Conservation (phyloP, 2,888 invertebrate genomes). For the Scaptomyza caliginosa region DNA sequence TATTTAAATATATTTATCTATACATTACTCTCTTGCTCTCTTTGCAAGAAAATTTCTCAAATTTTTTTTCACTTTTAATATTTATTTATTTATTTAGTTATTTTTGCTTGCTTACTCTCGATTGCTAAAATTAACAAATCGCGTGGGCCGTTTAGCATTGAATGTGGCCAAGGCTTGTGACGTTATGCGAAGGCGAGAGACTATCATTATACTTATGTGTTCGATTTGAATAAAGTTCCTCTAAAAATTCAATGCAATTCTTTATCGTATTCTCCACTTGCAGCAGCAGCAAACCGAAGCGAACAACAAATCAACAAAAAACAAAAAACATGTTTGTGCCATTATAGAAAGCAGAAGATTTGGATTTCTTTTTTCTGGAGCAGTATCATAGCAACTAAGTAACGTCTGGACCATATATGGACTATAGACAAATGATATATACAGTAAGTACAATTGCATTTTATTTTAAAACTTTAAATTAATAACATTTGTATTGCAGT, state of each 20-base stretch:
- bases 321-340: constrained; percentile 75
- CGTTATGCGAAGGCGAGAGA: constrained; percentile 33
- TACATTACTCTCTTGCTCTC: constrained; percentile 12
- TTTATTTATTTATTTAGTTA: constrained; percentile 11
- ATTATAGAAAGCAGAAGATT: constrained; percentile 52
- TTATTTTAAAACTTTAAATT: neutral
- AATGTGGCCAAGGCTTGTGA: constrained; percentile 74
- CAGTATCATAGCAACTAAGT: constrained; percentile 73
- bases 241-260: constrained; percentile 11
- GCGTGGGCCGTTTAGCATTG: constrained; percentile 73
- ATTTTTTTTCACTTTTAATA: constrained; percentile 30
- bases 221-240: constrained; percentile 22
- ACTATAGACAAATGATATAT: constrained; percentile 39
- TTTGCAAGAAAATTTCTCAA: constrained; percentile 36
- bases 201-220: constrained; percentile 45
- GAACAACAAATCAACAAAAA: constrained; percentile 53
- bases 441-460: constrained; percentile 28
- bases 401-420: constrained; percentile 51
- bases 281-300: constrained; percentile 26
- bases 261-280: constrained; percentile 8
- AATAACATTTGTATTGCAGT: constrained; percentile 25
- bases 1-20: constrained; percentile 34
- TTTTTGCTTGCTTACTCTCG: constrained; percentile 19
- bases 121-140: constrained; percentile 73
- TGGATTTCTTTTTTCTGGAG: constrained; percentile 49